A percentile compares a stretch with the other conserved stretches of the same genome.
These are phyloP conservation scores for Coreius guichenoti DNA, from an alignment of 2,797 vertebrate genomes.

Conservation along the genomic window DNA sequence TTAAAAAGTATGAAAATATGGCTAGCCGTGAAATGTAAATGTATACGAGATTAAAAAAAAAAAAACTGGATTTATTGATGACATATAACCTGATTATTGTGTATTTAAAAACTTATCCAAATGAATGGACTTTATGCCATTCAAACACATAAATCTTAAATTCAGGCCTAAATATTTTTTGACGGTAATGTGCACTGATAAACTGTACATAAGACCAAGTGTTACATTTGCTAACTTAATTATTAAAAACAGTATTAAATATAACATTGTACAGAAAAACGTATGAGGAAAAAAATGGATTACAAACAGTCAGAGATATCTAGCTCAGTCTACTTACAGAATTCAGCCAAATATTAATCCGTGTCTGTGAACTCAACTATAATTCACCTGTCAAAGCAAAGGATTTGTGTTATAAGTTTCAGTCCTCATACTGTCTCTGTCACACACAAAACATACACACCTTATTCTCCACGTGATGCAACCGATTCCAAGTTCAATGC, in stretches of 20 bases:
- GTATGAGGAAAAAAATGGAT: too few species aligned
- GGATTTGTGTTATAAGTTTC: constrained; percentile 62
- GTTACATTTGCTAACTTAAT: not conserved
- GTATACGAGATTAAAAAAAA: not conserved
- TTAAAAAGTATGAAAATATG: not conserved
- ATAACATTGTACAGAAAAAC: not conserved
- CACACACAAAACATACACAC: constrained; percentile 48
- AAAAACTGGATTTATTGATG: not conserved
- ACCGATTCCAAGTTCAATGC: constrained; percentile 46
- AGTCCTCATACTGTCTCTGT: constrained; percentile 61
- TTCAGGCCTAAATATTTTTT: not conserved
- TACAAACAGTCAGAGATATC: not conserved
- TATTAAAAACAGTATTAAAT: not conserved
- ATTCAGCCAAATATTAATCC: not conserved
- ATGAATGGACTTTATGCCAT: not conserved
- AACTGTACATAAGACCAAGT: not conserved
- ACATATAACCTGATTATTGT: not conserved
- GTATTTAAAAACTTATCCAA: not conserved
- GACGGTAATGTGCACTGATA: not conserved
- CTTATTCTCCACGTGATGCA: constrained; percentile 46
- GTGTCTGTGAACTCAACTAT: not conserved
- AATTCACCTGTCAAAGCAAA: not conserved
- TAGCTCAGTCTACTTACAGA: constrained; percentile 44
- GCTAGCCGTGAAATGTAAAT: not conserved
- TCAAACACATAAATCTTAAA: not conserved